Evolutionary conservation across 2,888 invertebrate genomes (phyloP).

Genomic region (Apamea sordens): DNA sequence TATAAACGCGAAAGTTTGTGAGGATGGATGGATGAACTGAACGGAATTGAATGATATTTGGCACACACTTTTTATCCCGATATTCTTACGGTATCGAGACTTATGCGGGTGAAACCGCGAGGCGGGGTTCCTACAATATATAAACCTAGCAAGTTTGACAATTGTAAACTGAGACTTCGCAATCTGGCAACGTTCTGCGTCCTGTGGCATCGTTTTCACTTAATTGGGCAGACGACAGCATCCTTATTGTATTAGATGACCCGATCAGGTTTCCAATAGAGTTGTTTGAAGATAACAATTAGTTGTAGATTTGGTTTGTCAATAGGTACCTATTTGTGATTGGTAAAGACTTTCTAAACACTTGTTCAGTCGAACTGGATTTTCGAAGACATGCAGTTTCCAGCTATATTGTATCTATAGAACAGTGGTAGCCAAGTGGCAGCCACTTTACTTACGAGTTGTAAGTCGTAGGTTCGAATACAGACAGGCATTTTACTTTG

Average conservation of each 20-base stretch:
- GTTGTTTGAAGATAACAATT: slow-evolving; percentile 1
- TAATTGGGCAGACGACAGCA: slow-evolving; percentile 11
- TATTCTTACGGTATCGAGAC: no score
- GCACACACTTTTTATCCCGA: no score
- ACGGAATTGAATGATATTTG: no score
- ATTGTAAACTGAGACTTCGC: not conserved
- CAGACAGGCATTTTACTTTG: no score
- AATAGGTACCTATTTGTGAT: not conserved
- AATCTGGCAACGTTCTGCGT: not conserved
- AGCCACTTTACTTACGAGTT: no score
- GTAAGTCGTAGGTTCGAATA: no score
- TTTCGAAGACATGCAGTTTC: not conserved
- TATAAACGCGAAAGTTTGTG: no score
- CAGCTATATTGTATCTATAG: no score
- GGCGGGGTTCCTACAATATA: not conserved
- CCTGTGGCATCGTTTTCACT: slow-evolving; percentile 14
- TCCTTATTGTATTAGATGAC: slow-evolving; percentile 22
- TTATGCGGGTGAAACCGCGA: no score
- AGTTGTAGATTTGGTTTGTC: slow-evolving; percentile 2
- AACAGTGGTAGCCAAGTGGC: no score
- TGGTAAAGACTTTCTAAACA: not conserved
- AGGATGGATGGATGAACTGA: no score
- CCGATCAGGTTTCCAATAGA: slow-evolving; percentile 10
- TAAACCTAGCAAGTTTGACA: not conserved
- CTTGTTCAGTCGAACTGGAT: not conserved